Percentiles rank a stretch among this genome's conserved stretches.
phyloP scores from a whole-genome alignment of 2,888 invertebrate species.

The Tipula unca region DNA sequence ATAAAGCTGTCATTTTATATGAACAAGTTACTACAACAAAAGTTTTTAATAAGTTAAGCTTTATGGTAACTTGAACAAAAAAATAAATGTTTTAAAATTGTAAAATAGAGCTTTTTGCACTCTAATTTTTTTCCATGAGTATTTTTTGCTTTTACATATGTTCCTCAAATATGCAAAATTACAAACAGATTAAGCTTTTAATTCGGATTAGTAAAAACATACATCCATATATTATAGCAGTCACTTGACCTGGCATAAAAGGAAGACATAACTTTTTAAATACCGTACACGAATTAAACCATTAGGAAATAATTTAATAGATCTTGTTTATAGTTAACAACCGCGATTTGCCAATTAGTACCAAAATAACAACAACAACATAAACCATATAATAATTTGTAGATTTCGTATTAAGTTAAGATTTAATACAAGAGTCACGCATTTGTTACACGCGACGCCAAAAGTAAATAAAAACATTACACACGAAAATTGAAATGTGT shows the following conservation, averaged over 20 bases:
- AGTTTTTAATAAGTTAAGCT: too few species aligned
- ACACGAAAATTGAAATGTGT: background rate
- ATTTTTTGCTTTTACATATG: too few species aligned
- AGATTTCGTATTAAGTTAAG: background rate
- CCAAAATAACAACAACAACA: background rate
- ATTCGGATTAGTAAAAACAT: too few species aligned
- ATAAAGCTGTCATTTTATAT: too few species aligned
- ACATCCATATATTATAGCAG: too few species aligned
- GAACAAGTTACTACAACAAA: too few species aligned
- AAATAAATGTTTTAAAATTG: too few species aligned
- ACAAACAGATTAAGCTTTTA: too few species aligned
- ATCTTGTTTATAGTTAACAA: background rate
- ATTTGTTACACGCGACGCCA: background rate
- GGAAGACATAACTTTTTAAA: background rate
- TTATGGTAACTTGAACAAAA: too few species aligned
- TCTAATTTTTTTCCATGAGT: too few species aligned
- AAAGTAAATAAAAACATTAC: background rate
- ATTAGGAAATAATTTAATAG: background rate
- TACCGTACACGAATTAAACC: background rate
- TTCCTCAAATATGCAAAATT: too few species aligned
- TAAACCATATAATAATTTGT: background rate
- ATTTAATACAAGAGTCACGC: background rate
- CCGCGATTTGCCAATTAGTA: background rate
- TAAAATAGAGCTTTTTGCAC: too few species aligned
- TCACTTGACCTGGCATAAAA: background rate